phyloP scores from a whole-genome alignment of 2,888 invertebrate genomes.

The Ochropleura plecta region DNA sequence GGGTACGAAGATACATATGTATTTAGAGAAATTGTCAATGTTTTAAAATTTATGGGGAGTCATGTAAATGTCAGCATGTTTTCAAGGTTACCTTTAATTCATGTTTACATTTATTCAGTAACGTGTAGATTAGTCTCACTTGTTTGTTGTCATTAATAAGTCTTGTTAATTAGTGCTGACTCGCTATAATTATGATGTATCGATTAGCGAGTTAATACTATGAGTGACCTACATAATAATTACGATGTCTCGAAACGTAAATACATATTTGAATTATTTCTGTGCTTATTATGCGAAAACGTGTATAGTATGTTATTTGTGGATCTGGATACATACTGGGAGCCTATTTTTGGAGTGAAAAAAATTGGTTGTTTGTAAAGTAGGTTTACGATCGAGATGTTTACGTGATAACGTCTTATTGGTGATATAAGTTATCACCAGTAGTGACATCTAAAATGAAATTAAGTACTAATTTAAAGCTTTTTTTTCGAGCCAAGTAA shows the following conservation, averaged over 20 bases:
- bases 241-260: neutral
- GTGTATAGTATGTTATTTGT: too few species aligned
- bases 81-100: neutral
- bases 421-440: too few species aligned
- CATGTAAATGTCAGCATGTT: neutral
- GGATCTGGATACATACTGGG: too few species aligned
- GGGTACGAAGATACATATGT: neutral
- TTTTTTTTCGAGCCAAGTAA: too few species aligned
- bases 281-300: too few species aligned
- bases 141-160: neutral
- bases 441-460: too few species aligned
- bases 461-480: too few species aligned
- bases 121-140: neutral
- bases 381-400: too few species aligned
- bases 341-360: too few species aligned
- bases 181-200: neutral
- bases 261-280: neutral
- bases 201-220: neutral
- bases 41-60: neutral
- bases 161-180: neutral
- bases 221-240: neutral
- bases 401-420: too few species aligned
- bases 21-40: slow-evolving; percentile 9
- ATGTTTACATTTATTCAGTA: neutral
- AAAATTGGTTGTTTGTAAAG: too few species aligned